Evolutionary conservation across 2,888 invertebrate genomes (phyloP).

Genomic region (Ormyrus nitidulus): DNA sequence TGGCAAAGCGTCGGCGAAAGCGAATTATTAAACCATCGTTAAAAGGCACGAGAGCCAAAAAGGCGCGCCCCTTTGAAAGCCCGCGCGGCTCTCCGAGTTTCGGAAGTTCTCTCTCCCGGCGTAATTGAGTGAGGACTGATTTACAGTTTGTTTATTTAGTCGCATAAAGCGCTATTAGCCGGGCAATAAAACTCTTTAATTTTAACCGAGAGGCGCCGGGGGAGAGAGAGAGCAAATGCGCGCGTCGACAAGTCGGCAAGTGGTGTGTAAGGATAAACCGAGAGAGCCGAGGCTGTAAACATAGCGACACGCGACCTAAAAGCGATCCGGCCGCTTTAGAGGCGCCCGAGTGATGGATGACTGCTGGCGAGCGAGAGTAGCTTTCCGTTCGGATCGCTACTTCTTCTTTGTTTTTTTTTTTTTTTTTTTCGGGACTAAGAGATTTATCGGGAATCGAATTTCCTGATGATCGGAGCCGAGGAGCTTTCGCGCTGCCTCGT

Average conservation of each 20-base stretch:
- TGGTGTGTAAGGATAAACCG: slow-evolving; percentile 24
- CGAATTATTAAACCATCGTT: slow-evolving; percentile 33
- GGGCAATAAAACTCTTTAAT: slow-evolving; percentile 41
- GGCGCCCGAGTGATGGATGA: neutral
- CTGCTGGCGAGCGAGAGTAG: too few relatives aligned
- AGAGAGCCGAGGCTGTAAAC: slow-evolving; percentile 25
- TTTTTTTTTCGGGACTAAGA: too few relatives aligned
- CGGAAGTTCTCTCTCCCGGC: slow-evolving; percentile 2
- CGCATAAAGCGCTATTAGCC: slow-evolving; percentile 40
- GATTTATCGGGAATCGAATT: too few relatives aligned
- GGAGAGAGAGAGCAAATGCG: slow-evolving; percentile 7
- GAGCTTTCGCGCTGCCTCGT: too few relatives aligned
- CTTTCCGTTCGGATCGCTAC: too few relatives aligned
- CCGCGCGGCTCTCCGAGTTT: neutral
- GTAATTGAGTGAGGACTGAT: slow-evolving; percentile 45
- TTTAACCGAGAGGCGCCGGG: slow-evolving; percentile 3
- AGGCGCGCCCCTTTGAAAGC: neutral
- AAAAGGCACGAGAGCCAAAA: slow-evolving; percentile 5
- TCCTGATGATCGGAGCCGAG: too few relatives aligned
- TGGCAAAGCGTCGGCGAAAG: slow-evolving; percentile 5
- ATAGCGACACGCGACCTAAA: slow-evolving; percentile 22
- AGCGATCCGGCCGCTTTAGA: slow-evolving; percentile 17
- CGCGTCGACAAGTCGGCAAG: slow-evolving; percentile 29
- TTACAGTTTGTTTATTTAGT: slow-evolving; percentile 44
- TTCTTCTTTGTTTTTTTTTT: too few relatives aligned